These are phyloP conservation scores for Hemicentrotus pulcherrimus DNA, from an alignment of 35 echinoderm and acorn worm species.

Conservation along the genomic window DNA sequence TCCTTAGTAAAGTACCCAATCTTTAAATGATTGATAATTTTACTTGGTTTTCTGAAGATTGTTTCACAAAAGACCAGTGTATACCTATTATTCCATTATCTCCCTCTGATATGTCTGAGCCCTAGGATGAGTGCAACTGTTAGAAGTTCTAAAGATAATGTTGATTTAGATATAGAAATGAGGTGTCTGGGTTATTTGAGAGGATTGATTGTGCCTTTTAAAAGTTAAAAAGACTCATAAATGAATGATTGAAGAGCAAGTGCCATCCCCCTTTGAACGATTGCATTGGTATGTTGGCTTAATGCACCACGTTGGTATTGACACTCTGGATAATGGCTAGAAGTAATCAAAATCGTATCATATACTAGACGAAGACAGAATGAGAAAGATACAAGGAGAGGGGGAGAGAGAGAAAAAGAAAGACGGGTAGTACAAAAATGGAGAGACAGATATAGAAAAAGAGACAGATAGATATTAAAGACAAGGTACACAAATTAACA, in stretches of 20 bases:
- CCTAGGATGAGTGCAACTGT: background rate
- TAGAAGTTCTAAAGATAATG: background rate
- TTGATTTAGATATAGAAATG: background rate
- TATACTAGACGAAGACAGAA: background rate
- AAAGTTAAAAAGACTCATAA: background rate
- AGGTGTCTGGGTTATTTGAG: background rate
- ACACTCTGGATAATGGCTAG: background rate
- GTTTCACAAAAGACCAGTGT: background rate
- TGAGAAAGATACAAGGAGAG: too few relatives aligned
- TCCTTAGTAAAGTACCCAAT: background rate
- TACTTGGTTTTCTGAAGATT: background rate
- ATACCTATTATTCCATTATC: background rate
- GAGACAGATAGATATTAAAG: background rate
- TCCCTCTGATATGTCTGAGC: background rate
- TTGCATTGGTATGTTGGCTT: too few relatives aligned
- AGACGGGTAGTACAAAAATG: background rate
- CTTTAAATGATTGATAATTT: conserved; percentile 18
- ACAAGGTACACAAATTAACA: background rate
- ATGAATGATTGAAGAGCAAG: background rate
- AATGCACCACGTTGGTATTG: background rate
- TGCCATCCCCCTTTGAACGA: background rate
- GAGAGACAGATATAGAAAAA: background rate
- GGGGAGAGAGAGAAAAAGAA: background rate
- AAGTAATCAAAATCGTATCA: background rate
- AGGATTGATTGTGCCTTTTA: background rate